A percentile compares a stretch with the other conserved stretches of the same genome.
phyloP scores from a whole-genome alignment of 1,140 invertebrate species.

The Spodoptera frugiperda region DNA sequence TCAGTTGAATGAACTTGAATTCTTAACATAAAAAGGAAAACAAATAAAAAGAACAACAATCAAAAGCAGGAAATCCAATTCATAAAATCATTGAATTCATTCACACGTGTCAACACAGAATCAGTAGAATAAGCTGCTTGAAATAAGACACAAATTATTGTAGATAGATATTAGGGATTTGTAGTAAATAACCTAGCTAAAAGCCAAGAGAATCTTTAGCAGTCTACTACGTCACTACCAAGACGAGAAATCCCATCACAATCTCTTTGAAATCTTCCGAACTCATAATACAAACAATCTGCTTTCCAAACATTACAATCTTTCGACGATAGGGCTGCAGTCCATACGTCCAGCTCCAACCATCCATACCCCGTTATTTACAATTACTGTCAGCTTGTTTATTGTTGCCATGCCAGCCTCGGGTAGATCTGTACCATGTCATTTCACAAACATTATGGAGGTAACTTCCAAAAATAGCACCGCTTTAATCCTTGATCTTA shows the following conservation, averaged over 20 bases:
- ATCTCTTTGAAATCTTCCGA: conserved; percentile 14
- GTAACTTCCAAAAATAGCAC: conserved; percentile 48
- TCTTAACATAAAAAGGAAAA: too few relatives aligned
- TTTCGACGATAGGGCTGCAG: conserved; percentile 34
- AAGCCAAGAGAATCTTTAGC: too few relatives aligned
- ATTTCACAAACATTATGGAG: conserved; percentile 43
- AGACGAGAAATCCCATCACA: not conserved
- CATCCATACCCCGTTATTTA: conserved; percentile 44
- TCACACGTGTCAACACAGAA: too few relatives aligned
- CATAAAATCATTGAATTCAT: too few relatives aligned
- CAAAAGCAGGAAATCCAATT: too few relatives aligned
- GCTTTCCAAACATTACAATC: conserved; percentile 29
- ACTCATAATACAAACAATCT: not conserved
- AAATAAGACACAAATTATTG: too few relatives aligned
- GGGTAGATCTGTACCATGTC: conserved; percentile 55
- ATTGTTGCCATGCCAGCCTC: conserved; percentile 46
- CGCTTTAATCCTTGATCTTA: not conserved
- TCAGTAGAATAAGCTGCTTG: too few relatives aligned
- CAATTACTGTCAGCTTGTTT: conserved; percentile 58
- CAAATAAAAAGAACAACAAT: too few relatives aligned
- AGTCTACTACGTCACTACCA: too few relatives aligned
- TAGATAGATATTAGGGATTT: too few relatives aligned
- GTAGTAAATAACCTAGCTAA: too few relatives aligned
- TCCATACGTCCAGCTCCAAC: conserved; percentile 27
- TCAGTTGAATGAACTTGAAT: too few relatives aligned